phyloP scores from a whole-genome alignment of 1,140 invertebrate species.

The Eubasilissa regina region DNA sequence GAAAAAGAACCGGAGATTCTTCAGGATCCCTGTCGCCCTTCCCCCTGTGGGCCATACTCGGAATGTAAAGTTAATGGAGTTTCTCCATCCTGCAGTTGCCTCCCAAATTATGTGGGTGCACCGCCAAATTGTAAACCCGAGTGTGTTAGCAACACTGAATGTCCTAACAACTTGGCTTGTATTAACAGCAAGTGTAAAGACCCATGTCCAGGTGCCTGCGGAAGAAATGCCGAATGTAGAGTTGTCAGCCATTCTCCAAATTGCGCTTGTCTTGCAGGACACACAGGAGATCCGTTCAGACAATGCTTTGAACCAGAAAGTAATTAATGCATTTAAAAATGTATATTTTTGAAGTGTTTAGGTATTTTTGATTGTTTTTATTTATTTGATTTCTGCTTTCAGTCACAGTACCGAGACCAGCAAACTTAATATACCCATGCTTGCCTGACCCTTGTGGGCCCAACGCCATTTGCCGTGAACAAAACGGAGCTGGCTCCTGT shows the following conservation, averaged over 20 bases:
- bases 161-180: conserved; percentile 75
- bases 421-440: conserved; percentile 64
- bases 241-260: conserved; percentile 83
- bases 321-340: conserved; percentile 22
- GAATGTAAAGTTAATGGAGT: conserved; percentile 76
- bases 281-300: conserved; percentile 81
- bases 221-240: conserved; percentile 79
- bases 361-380: conserved; percentile 45
- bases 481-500: conserved; percentile 73
- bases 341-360: neutral
- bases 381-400: conserved; percentile 59
- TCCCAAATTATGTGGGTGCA: conserved; percentile 75
- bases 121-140: conserved; percentile 80
- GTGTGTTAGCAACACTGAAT: conserved; percentile 79
- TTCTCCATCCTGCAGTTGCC: conserved; percentile 76
- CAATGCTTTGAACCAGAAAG: conserved; percentile 68
- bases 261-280: conserved; percentile 79
- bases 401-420: conserved; percentile 66
- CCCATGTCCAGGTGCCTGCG: conserved; percentile 85
- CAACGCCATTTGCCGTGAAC: conserved; percentile 75
- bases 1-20: conserved; percentile 63
- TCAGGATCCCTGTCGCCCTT: conserved; percentile 79
- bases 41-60: conserved; percentile 85
- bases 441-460: conserved; percentile 67
- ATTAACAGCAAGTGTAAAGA: conserved; percentile 78